phyloP scores from a whole-genome alignment of 2,888 invertebrate genomes.

The Caenorhabditis sp. region DNA sequence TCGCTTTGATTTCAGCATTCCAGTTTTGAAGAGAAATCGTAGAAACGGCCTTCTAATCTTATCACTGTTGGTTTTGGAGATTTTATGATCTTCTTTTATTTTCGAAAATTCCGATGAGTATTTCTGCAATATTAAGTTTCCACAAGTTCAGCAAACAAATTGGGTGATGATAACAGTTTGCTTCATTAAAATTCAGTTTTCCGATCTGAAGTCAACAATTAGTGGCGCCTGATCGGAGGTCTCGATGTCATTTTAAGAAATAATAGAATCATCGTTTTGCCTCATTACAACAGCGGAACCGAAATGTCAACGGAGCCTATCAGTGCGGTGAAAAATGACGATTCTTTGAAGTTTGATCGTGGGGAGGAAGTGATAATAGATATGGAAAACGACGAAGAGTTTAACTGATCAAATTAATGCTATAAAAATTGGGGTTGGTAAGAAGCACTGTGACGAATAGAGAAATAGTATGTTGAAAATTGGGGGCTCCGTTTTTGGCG shows the following conservation, averaged over 20 bases:
- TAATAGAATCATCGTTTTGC: not conserved
- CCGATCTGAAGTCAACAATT: conserved; percentile 12
- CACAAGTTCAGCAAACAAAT: not conserved
- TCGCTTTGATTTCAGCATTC: not conserved
- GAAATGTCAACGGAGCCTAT: conserved; percentile 21
- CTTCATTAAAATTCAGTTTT: not conserved
- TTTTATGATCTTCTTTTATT: not conserved
- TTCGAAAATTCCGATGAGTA: not conserved
- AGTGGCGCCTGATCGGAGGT: conserved; percentile 18
- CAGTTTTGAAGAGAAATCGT: conserved; percentile 6
- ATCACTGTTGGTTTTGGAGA: conserved; percentile 2
- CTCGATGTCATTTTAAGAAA: conserved; percentile 11
- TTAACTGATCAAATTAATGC: not conserved
- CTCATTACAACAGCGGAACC: conserved; percentile 1
- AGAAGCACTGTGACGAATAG: no score
- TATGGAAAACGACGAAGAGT: conserved; percentile 7
- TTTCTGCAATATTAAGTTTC: conserved; percentile 7
- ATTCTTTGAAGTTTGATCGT: conserved; percentile 34
- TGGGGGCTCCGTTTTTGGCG: no score
- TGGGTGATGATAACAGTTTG: not conserved
- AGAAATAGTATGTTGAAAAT: no score
- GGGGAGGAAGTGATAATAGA: not conserved
- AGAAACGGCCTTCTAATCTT: conserved; percentile 12
- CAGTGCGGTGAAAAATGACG: conserved; percentile 17
- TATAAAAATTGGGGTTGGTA: no score